phyloP scores from a whole-genome alignment of 2,113 vertebrate genomes.

The Platichthys stellatus region DNA sequence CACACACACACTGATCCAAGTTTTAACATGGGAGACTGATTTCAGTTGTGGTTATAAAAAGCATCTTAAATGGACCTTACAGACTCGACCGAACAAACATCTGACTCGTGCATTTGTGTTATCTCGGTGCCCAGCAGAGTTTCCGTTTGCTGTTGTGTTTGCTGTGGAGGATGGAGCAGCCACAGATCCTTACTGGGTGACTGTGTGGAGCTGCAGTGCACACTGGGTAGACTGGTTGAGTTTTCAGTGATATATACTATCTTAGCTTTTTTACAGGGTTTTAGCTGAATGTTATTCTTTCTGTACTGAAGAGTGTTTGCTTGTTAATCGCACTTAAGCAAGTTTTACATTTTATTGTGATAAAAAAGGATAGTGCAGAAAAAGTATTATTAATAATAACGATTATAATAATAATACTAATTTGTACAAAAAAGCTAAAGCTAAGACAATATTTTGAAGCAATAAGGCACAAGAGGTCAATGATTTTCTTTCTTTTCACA shows the following conservation, averaged over 20 bases:
- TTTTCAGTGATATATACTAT: neutral
- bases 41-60: slow-evolving; percentile 27
- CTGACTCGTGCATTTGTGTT: slow-evolving; percentile 31
- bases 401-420: too few species aligned
- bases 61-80: slow-evolving; percentile 41
- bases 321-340: too few species aligned
- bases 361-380: too few species aligned
- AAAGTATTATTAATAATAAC: too few species aligned
- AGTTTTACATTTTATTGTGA: too few species aligned
- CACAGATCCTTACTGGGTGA: slow-evolving; percentile 14
- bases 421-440: too few species aligned
- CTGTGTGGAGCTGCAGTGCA: slow-evolving; percentile 4
- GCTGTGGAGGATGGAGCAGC: neutral
- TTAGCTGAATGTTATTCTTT: too few species aligned
- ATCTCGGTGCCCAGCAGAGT: slow-evolving; percentile 27
- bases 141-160: slow-evolving; percentile 46
- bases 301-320: too few species aligned
- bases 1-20: slow-evolving; percentile 23
- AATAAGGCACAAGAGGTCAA: too few species aligned
- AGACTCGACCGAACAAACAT: slow-evolving; percentile 32
- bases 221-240: neutral
- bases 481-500: neutral
- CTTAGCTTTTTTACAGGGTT: neutral
- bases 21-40: slow-evolving; percentile 54
- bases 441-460: too few species aligned